Evolutionary conservation across 2,797 vertebrate genomes (phyloP), one percentile per base, ranked within the genome.

Genomic region (Adrianichthys oophorus): DNA sequence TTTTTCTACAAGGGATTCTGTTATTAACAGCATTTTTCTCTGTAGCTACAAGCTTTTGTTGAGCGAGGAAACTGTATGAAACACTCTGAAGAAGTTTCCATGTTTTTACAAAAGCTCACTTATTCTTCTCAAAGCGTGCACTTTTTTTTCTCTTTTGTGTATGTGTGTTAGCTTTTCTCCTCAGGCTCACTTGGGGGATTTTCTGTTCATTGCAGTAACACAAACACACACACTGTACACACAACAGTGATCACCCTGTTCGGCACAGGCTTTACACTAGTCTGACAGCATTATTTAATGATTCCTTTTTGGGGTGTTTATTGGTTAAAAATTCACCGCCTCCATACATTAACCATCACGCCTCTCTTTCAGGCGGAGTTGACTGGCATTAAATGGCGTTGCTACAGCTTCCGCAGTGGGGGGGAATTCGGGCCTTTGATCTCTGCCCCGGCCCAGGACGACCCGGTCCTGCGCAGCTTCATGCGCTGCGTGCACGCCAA

Each of bases 301-400:
- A 32, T 5, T 41, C 1, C 55, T 54, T 58, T 67, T 41, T 15
- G 52, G 15, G 4, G 45, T 67, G 49, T 58, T 45, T 17, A 70
- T 58, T 70, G 19, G 47, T 51, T 59, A 26, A 64, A 56, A 48
- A 45, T 58, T 58, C 52, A 19, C 44, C 32, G 32, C 53, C 41
- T 41, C 53, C 24, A 0, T 21, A 2, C 42, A 46, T 40, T 58
- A 49, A 59, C 50, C 46, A 29, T 52, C 56, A 5, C 32, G 66
- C 5, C 70, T 62, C 40, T 52, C 52, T 61, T 26, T 37, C 52
- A 98, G 96, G 97, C 96, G 75, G 97, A 98, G 89, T 91, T 99
- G 83, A 98, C 95, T 1, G 97, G 97, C 90, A 99, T 99, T 89
- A 99, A 99, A 95, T 98, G 97, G 96, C 95, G 96, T 85, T 95